Conservation (phyloP, 2,797 vertebrate species). For the Coregonus suidteri region DNA sequence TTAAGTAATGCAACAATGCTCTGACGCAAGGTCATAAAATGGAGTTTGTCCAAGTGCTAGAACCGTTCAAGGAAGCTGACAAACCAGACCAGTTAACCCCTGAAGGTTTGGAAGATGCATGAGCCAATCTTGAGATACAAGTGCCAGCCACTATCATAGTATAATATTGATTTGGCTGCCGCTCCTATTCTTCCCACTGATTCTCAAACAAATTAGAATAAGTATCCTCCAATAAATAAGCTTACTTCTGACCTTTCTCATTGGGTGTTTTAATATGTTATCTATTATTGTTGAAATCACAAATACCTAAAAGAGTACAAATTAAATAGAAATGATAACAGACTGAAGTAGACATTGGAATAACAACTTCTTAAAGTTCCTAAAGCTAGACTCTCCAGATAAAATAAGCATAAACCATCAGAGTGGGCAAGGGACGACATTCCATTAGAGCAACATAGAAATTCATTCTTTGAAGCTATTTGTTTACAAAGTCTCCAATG, state of each 20-base stretch:
- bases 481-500: background rate
- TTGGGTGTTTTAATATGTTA: background rate
- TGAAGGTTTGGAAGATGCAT: background rate
- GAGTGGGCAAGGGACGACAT: background rate
- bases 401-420: background rate
- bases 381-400: background rate
- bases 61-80: conserved; percentile 38
- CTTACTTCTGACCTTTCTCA: background rate
- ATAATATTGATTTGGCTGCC: background rate
- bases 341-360: background rate
- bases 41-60: conserved; percentile 47
- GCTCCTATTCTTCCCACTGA: background rate
- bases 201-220: background rate
- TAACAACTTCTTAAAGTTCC: background rate
- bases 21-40: conserved; percentile 68
- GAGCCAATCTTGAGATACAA: background rate
- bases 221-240: background rate
- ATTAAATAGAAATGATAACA: background rate
- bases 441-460: background rate
- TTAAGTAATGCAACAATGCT: conserved; percentile 61
- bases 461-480: background rate
- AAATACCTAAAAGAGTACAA: background rate
- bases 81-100: conserved; percentile 41
- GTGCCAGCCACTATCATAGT: background rate
- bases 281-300: background rate